Conservation (phyloP, 2,888 invertebrate genomes). For the Adelognathus sp. region DNA sequence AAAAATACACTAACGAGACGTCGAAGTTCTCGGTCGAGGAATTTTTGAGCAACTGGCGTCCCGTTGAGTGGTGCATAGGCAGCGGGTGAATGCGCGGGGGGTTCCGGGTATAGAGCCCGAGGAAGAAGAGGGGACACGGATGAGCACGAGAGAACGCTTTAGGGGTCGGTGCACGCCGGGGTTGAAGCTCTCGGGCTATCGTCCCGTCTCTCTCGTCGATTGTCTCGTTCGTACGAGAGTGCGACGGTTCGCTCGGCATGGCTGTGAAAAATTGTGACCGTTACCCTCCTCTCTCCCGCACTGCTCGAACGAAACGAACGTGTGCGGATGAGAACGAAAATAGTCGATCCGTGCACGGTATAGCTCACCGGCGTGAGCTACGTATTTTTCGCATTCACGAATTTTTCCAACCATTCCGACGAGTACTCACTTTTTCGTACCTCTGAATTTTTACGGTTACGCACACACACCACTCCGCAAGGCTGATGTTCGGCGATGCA, state of each 20-base stretch:
- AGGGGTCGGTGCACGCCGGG: slow-evolving; percentile 57
- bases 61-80: slow-evolving; percentile 17
- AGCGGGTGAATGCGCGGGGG: slow-evolving; percentile 43
- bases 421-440: background rate
- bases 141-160: slow-evolving; percentile 54
- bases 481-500: background rate
- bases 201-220: slow-evolving; percentile 14
- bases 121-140: slow-evolving; percentile 25
- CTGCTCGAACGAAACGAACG: slow-evolving; percentile 5
- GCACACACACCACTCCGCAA: background rate
- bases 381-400: slow-evolving; percentile 36
- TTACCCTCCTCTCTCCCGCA: background rate
- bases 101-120: slow-evolving; percentile 11
- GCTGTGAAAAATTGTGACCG: slow-evolving; percentile 47
- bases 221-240: slow-evolving; percentile 32
- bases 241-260: slow-evolving; percentile 29
- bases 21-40: slow-evolving; percentile 27
- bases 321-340: slow-evolving; percentile 14
- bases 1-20: background rate
- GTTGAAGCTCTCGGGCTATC: slow-evolving; percentile 48
- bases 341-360: slow-evolving; percentile 42
- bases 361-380: slow-evolving; percentile 23
- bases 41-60: slow-evolving; percentile 55
- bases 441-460: slow-evolving; percentile 14
- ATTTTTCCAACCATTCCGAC: slow-evolving; percentile 15